Base-by-base conservation (phyloP, 1,140 invertebrate genomes). In the Rhopalosiphum maidis region DNA sequence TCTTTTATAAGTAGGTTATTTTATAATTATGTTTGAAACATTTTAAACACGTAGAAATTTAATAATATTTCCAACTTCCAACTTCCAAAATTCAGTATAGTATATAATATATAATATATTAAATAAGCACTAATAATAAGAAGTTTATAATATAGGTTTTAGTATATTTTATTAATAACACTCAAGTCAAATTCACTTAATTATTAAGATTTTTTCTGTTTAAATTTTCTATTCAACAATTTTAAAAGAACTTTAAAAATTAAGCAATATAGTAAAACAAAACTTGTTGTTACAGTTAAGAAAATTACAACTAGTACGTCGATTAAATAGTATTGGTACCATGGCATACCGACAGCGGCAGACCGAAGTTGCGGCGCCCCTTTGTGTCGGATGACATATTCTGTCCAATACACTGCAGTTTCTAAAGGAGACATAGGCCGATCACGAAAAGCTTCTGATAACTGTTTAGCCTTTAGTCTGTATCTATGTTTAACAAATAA, bases 381-480 rank as follows among this genome's bases (percentile, higher is more conserved):
- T 93, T 95, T 95, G 94, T 96, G 95, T 55, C 95, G 94, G 18
- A 96, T 94, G 6, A 95, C 95, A 94, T 97, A 97, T 94, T 97
- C 96, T 0, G 96, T 95, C 96, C 96, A 97, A 95, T 96, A 97
- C n/a, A 96, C 94, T 0, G 96, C 96, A 0, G 95, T 96, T 9
- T 96, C 96, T 83, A 96, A 93, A 0, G 96, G 95, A 11, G 95
- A 94, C 94, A 96, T 94, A 3, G 96, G 96, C 82, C 96, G 95
- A 94, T 97, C 96, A 41, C 95, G 95, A 95, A 96, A 97, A 7
- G 95, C 94, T 94, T 94, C 94, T 0, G 96, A 97, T 6, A 96
- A 51, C 51, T 95, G 94, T 94, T 96, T 95, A 0, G 96, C 96
- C 77, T 95, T 95, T 94, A 95, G 94, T 93, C 94, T 94, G 93